Conservation (phyloP, 2,797 vertebrate species). For the Oryzias dopingdopingensis region DNA sequence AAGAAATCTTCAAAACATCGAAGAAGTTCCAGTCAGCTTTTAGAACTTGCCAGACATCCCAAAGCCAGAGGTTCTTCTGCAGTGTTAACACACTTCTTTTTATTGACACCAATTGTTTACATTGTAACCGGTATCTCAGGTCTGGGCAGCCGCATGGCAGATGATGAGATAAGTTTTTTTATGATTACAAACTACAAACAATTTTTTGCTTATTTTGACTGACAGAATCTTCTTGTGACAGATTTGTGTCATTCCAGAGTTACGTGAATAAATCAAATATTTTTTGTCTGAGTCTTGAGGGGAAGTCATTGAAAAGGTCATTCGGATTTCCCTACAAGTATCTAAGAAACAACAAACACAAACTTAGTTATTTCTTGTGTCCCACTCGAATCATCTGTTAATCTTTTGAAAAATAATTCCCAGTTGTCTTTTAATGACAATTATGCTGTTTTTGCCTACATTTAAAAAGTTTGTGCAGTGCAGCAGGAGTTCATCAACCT, state of each 20-base stretch:
- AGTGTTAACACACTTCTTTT: background rate
- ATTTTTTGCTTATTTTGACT: constrained; percentile 20
- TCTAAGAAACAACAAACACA: too few relatives aligned
- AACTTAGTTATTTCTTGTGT: too few relatives aligned
- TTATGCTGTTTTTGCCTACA: too few relatives aligned
- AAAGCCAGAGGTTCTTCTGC: constrained; percentile 1
- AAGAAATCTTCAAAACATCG: constrained; percentile 23
- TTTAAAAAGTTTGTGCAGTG: too few relatives aligned
- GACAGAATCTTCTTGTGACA: constrained; percentile 21
- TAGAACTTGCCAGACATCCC: constrained; percentile 9
- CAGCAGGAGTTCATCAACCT: too few relatives aligned
- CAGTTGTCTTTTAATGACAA: too few relatives aligned
- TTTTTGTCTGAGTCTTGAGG: background rate
- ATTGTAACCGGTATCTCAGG: constrained; percentile 63
- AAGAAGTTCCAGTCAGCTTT: constrained; percentile 6
- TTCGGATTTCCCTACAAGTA: too few relatives aligned
- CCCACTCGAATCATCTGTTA: too few relatives aligned
- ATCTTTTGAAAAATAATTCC: too few relatives aligned
- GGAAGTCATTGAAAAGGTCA: too few relatives aligned
- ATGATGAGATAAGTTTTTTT: constrained; percentile 25
- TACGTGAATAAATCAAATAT: constrained; percentile 7
- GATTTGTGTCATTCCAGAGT: constrained; percentile 13
- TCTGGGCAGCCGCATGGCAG: constrained; percentile 38
- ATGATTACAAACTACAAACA: constrained; percentile 50
- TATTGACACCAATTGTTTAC: constrained; percentile 28